Base-by-base conservation (phyloP, 2,797 vertebrate genomes). In the Thalassophryne amazonica region DNA sequence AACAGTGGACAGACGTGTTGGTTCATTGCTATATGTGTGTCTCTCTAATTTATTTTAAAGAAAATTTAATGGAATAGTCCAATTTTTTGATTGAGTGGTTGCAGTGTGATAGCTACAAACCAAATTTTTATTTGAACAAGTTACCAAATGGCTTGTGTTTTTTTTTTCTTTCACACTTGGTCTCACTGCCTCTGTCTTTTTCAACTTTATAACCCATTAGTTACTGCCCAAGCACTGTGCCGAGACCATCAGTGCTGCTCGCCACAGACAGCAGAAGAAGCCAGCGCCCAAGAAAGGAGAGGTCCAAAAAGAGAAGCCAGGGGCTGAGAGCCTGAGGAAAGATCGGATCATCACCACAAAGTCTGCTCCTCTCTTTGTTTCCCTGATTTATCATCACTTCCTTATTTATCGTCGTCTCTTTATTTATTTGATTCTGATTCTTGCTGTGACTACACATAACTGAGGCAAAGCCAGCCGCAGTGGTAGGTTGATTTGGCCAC, bases 141-240 rank as follows among this genome's bases (percentile, higher is more conserved):
- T 55, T 50, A 27, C 29, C 15, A 25, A 49, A 2, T 56, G 2
- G 51, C 10, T 32, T 3, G 17, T 20, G 41, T 19, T 18, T 10
- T 31, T 1, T 13, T 4, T 3, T 19, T 18, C 7, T 29, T 7
- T 33, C 29, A 48, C 30, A 21, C 6, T 22, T 6, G n/a, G 33
- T 31, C 29, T 40, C 25, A 48, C 13, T 36, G 4, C 29, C 11
- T 62, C 22, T 35, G 25, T 41, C 17, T 69, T 54, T 70, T 19
- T 13, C 9, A 73, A 36, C 36, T 50, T 37, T 37, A 37, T 40
- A 21, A 50, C 43, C 28, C 37, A 20, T 27, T 9, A 98, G 96
- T 73, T 99, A 53, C 83, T 95, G 57, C 92, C 96, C 32, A 97
- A 93, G 66, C 92, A 98, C 76, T 91, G 91, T 3, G 94, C 93